Conservation (phyloP, 2,113 vertebrate genomes). For the Calyptomena viridis region DNA sequence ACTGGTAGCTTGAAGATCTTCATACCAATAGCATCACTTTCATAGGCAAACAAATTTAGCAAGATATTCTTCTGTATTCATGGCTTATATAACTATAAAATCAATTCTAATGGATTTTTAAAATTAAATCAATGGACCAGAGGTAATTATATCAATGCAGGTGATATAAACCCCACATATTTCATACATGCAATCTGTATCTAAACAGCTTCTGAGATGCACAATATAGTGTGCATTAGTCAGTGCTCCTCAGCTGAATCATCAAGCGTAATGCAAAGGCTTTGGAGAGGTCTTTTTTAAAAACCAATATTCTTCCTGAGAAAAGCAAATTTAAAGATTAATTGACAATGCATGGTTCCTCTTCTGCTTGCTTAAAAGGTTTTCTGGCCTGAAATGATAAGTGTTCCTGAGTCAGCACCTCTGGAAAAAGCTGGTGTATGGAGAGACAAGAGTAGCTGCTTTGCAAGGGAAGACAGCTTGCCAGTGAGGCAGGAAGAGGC, state of each 20-base stretch:
- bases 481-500: neutral
- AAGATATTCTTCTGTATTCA: neutral
- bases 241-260: neutral
- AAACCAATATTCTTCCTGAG: neutral
- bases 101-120: slow-evolving; percentile 4
- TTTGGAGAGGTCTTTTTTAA: neutral
- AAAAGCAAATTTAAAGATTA: slow-evolving; percentile 9
- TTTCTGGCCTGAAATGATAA: neutral
- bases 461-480: neutral
- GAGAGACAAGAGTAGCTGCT: neutral
- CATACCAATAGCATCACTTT: neutral
- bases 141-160: slow-evolving; percentile 19
- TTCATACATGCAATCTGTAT: slow-evolving; percentile 33
- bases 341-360: neutral
- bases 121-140: slow-evolving; percentile 6
- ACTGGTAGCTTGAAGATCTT: neutral
- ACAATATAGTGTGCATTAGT: neutral
- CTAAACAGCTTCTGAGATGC: neutral
- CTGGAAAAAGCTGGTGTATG: neutral
- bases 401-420: neutral
- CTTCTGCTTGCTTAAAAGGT: neutral
- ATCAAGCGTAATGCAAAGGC: neutral
- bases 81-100: slow-evolving; percentile 6
- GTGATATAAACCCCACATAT: slow-evolving; percentile 8
- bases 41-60: neutral